phyloP scores from a whole-genome alignment of 2,888 invertebrate species.

The Drosophila birchii region DNA sequence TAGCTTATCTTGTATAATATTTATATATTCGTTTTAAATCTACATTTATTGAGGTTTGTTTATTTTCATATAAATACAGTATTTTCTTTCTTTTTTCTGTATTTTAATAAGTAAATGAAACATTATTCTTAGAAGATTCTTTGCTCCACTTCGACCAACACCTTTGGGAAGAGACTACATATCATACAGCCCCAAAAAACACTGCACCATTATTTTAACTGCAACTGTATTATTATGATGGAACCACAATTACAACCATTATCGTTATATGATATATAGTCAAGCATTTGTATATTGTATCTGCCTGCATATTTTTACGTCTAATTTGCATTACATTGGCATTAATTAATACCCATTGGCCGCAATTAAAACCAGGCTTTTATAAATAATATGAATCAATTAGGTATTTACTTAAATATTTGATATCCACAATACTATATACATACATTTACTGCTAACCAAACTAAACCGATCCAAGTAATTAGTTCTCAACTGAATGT shows the following conservation, averaged over 20 bases:
- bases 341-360: constrained; percentile 67
- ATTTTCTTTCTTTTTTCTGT: background rate
- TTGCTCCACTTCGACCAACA: constrained; percentile 18
- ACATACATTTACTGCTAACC: constrained; percentile 49
- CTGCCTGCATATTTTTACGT: constrained; percentile 62
- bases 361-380: constrained; percentile 68
- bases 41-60: background rate
- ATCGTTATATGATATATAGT: constrained; percentile 21
- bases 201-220: constrained; percentile 32
- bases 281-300: constrained; percentile 44
- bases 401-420: constrained; percentile 42
- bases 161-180: background rate
- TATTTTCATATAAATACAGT: background rate
- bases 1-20: background rate
- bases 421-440: constrained; percentile 42
- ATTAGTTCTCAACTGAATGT: constrained; percentile 66
- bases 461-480: constrained; percentile 53
- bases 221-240: constrained; percentile 40
- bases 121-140: constrained; percentile 11
- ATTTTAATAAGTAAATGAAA: constrained; percentile 12
- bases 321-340: constrained; percentile 64
- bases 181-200: constrained; percentile 5
- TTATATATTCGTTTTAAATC: background rate
- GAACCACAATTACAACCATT: constrained; percentile 47
- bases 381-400: constrained; percentile 43